phyloP scores from a whole-genome alignment of 2,113 vertebrate species.

The Pluvialis apricaria region DNA sequence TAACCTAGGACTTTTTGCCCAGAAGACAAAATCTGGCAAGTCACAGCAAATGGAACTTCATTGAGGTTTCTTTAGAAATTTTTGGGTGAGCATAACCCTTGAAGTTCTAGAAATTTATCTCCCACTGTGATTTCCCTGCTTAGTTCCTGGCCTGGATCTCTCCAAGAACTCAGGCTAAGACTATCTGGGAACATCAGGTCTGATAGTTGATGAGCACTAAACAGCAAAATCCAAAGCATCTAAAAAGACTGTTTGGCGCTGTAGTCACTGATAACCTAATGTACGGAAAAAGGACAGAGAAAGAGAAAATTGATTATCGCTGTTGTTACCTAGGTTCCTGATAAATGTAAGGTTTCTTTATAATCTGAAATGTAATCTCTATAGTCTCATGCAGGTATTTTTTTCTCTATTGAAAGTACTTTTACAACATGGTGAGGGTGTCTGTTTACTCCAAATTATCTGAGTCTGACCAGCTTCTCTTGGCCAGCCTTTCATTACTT shows the following conservation, averaged over 20 bases:
- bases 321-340: background rate
- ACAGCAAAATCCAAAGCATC: background rate
- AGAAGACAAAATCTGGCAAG: background rate
- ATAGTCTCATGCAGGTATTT: background rate
- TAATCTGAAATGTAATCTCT: background rate
- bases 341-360: background rate
- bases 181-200: background rate
- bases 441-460: background rate
- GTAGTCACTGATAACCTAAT: background rate
- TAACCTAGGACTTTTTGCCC: background rate
- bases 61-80: background rate
- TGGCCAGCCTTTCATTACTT: background rate
- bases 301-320: background rate
- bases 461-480: background rate
- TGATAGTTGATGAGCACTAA: background rate
- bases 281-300: background rate
- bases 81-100: background rate
- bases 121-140: background rate
- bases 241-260: background rate
- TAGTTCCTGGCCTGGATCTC: background rate
- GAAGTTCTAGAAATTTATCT: background rate
- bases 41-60: background rate
- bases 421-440: background rate
- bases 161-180: fast-evolving
- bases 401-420: background rate